These are phyloP conservation scores for Atta texana DNA, from an alignment of 1,140 invertebrate genomes.

Conservation along the genomic window DNA sequence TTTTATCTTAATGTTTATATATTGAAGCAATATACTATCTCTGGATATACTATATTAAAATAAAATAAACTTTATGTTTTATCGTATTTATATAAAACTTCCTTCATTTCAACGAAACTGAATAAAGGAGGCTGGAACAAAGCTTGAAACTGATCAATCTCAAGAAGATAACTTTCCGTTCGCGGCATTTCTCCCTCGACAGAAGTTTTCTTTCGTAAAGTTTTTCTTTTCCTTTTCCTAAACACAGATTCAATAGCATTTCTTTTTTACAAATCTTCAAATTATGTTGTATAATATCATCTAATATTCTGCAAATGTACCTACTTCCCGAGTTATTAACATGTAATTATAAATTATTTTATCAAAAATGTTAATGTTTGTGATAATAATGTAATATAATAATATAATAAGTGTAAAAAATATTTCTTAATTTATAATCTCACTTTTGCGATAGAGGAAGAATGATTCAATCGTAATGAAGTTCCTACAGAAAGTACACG, in stretches of 20 bases:
- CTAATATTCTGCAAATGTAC: neutral
- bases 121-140: slow-evolving; percentile 17
- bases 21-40: neutral
- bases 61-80: neutral
- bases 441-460: neutral
- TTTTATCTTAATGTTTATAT: neutral
- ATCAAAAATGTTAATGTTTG: neutral
- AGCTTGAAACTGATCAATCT: slow-evolving; percentile 50
- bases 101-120: slow-evolving; percentile 13
- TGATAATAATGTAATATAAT: neutral
- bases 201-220: slow-evolving; percentile 49
- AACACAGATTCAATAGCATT: slow-evolving; percentile 26
- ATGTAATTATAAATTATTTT: neutral
- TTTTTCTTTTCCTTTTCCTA: slow-evolving; percentile 1
- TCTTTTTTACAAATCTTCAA: slow-evolving; percentile 28
- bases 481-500: slow-evolving; percentile 73
- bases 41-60: neutral
- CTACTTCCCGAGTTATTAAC: neutral
- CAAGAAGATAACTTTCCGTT: slow-evolving; percentile 65
- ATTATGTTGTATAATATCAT: slow-evolving; percentile 34
- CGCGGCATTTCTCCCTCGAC: slow-evolving; percentile 18
- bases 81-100: slow-evolving; percentile 33
- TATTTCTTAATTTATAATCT: neutral
- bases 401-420: neutral
- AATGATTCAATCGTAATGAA: slow-evolving; percentile 78